phyloP scores from a whole-genome alignment of 2,888 invertebrate genomes.

The Trachelus iudaicus region DNA sequence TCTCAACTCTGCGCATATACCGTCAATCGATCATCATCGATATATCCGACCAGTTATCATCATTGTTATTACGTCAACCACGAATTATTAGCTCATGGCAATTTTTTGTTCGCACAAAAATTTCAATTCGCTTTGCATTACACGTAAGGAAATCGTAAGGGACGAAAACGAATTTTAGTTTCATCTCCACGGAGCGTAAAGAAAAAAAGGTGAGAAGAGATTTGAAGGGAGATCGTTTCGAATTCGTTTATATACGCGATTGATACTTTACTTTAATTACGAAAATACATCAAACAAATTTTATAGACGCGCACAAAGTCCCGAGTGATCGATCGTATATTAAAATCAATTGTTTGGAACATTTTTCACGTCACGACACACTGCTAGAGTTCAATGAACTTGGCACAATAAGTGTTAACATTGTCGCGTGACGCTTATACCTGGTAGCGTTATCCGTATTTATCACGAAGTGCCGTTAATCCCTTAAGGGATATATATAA shows the following conservation, averaged over 20 bases:
- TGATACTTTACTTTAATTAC: neutral
- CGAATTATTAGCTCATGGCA: conserved; percentile 21
- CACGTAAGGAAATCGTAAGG: neutral
- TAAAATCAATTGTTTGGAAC: neutral
- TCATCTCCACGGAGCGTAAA: neutral
- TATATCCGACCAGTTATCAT: neutral
- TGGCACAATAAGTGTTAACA: neutral
- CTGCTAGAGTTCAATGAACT: neutral
- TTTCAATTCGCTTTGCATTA: neutral
- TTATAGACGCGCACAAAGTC: neutral
- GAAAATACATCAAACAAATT: neutral
- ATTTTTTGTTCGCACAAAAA: neutral
- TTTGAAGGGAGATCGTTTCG: neutral
- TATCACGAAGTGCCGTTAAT: too few relatives aligned
- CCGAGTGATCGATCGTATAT: neutral
- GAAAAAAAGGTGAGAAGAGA: neutral
- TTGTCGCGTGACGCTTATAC: neutral
- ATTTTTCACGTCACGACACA: neutral
- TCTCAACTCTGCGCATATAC: neutral
- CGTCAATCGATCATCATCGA: neutral
- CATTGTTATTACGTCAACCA: conserved; percentile 1
- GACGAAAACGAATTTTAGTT: neutral
- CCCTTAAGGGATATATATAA: too few relatives aligned
- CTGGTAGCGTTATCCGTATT: neutral
- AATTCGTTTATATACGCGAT: neutral